phyloP scores from a whole-genome alignment of 1,140 invertebrate genomes.

The Drosophila insularis region DNA sequence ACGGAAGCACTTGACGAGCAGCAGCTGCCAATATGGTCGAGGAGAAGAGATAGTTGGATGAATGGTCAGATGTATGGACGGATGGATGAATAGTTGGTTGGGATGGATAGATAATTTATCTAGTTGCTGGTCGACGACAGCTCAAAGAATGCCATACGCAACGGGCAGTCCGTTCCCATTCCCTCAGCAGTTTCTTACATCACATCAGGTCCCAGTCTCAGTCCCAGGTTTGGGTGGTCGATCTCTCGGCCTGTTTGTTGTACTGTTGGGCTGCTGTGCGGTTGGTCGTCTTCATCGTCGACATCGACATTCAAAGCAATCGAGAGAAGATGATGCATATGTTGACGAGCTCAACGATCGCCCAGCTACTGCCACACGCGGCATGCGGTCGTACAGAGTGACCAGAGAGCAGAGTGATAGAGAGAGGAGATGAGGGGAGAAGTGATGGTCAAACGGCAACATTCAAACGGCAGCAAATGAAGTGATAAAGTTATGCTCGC shows the following conservation, averaged over 20 bases:
- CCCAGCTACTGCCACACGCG: slow-evolving; percentile 67
- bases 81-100: slow-evolving; percentile 21
- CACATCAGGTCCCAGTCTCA: slow-evolving; percentile 16
- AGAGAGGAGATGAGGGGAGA: slow-evolving; percentile 33
- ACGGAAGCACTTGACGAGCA: slow-evolving; percentile 78
- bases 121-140: slow-evolving; percentile 67
- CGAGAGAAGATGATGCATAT: slow-evolving; percentile 56
- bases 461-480: slow-evolving; percentile 64
- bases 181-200: neutral
- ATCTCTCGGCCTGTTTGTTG: slow-evolving; percentile 57
- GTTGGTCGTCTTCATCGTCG: slow-evolving; percentile 53
- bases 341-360: slow-evolving; percentile 67
- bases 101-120: slow-evolving; percentile 58
- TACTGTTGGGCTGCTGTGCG: slow-evolving; percentile 72
- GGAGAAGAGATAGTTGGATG: neutral
- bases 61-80: slow-evolving; percentile 22
- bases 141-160: slow-evolving; percentile 75
- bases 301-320: slow-evolving; percentile 32
- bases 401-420: neutral
- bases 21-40: slow-evolving; percentile 69
- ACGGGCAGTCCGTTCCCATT: slow-evolving; percentile 59
- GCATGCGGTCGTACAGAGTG: slow-evolving; percentile 62
- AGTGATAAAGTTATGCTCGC: slow-evolving; percentile 78
- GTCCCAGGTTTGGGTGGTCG: slow-evolving; percentile 55
- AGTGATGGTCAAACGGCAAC: slow-evolving; percentile 75